A percentile compares a stretch with the other conserved stretches of the same genome.
phyloP scores from a whole-genome alignment of 2,888 invertebrate species.

The Petrolisthes manimaculis region DNA sequence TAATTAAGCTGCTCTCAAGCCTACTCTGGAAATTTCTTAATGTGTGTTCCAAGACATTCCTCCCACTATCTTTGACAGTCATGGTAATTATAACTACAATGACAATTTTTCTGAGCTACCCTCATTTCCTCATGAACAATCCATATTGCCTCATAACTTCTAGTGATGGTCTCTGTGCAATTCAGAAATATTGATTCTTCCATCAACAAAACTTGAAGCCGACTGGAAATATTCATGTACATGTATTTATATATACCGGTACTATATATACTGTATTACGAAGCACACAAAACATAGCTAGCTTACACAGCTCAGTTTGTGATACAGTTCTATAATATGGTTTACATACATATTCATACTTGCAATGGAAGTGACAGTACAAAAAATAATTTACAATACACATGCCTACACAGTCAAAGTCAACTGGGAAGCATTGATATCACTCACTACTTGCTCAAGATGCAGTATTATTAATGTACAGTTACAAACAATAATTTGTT shows the following conservation, averaged over 20 bases:
- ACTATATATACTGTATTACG: constrained; percentile 40
- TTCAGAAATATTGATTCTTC: background rate
- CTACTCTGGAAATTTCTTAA: background rate
- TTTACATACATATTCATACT: constrained; percentile 9
- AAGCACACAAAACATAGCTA: constrained; percentile 54
- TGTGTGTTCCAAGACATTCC: background rate
- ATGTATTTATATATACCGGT: background rate
- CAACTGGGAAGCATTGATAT: constrained; percentile 35
- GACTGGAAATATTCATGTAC: constrained; percentile 36
- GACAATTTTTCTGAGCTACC: background rate
- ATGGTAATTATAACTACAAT: constrained; percentile 5
- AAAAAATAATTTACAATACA: constrained; percentile 13
- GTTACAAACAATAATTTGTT: background rate
- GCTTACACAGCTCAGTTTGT: constrained; percentile 39
- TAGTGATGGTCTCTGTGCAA: background rate
- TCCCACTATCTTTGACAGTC: background rate
- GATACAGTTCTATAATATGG: constrained; percentile 20
- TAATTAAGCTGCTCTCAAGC: background rate
- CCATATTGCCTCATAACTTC: too few relatives aligned
- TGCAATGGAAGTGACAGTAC: constrained; percentile 12
- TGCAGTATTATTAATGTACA: constrained; percentile 10
- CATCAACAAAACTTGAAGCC: background rate
- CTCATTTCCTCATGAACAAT: background rate
- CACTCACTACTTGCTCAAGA: constrained; percentile 23
- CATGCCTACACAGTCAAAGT: constrained; percentile 28